These are phyloP conservation scores for Heliothis virescens DNA, from an alignment of 1,140 invertebrate genomes.

Conservation along the genomic window DNA sequence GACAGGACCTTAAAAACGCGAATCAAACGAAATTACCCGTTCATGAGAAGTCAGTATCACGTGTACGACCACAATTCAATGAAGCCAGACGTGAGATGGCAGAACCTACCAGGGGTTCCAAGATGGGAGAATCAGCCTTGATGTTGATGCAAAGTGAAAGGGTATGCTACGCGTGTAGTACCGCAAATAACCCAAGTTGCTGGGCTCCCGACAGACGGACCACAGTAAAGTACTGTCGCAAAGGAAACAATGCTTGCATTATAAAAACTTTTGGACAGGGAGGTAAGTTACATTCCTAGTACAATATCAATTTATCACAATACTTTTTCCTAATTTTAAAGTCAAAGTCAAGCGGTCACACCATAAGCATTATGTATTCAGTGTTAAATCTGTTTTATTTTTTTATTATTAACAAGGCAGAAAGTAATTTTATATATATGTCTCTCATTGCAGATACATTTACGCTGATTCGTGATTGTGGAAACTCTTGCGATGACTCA, in stretches of 20 bases:
- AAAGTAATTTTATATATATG: slow-evolving; percentile 1
- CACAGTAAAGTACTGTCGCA: slow-evolving; percentile 71
- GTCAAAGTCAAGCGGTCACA: too few species aligned
- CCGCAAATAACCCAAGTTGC: slow-evolving; percentile 65
- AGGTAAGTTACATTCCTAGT: slow-evolving; percentile 55
- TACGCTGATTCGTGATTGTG: slow-evolving; percentile 68
- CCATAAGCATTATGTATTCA: too few species aligned
- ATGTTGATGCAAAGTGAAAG: slow-evolving; percentile 56
- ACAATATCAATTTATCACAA: neutral
- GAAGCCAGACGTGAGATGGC: slow-evolving; percentile 22
- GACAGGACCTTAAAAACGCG: neutral
- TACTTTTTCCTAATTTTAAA: neutral
- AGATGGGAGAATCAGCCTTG: slow-evolving; percentile 10
- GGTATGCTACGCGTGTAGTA: slow-evolving; percentile 74
- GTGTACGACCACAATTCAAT: neutral
- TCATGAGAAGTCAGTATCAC: neutral
- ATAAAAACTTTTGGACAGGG: slow-evolving; percentile 62
- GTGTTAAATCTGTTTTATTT: too few species aligned
- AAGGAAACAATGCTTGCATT: slow-evolving; percentile 64
- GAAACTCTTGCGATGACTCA: slow-evolving; percentile 56
- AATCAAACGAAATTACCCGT: neutral
- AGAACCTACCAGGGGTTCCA: slow-evolving; percentile 24
- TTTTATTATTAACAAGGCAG: too few species aligned
- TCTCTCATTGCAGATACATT: slow-evolving; percentile 58
- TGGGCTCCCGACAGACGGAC: slow-evolving; percentile 65